These are phyloP conservation scores for Melopsittacus undulatus DNA, from an alignment of 2,797 vertebrate species.

Conservation along the genomic window DNA sequence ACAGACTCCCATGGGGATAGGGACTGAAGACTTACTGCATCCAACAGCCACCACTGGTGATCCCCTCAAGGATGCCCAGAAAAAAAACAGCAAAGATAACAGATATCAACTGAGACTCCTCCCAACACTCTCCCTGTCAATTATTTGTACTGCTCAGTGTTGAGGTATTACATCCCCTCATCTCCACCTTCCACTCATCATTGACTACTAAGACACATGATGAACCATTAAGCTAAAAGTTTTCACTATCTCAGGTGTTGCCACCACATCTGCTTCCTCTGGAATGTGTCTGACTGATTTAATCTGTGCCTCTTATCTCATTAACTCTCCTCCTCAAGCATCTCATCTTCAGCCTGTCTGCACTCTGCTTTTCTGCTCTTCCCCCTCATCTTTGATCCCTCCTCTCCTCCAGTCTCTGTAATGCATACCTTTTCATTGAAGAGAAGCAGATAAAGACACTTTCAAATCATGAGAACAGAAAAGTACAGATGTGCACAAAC, in stretches of 20 bases:
- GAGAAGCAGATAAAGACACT: not conserved
- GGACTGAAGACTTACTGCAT: not conserved
- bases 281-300: not conserved
- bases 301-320: not conserved
- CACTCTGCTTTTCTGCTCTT: not conserved
- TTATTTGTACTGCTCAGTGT: not conserved
- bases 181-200: not conserved
- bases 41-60: not conserved
- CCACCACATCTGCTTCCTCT: not conserved
- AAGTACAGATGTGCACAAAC: not conserved
- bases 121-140: not conserved
- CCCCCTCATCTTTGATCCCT: not conserved
- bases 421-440: not conserved
- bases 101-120: not conserved
- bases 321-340: not conserved
- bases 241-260: not conserved
- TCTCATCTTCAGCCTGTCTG: not conserved
- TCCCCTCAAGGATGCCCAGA: not conserved
- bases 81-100: not conserved
- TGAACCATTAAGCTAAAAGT: not conserved
- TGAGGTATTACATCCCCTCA: not conserved
- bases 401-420: not conserved
- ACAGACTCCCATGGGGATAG: accelerated
- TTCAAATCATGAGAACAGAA: not conserved
- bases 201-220: not conserved